Evolutionary conservation across 2,113 vertebrate genomes (phyloP), one percentile per base, ranked within the genome.

Genomic region (Semicossyphus pulcher): DNA sequence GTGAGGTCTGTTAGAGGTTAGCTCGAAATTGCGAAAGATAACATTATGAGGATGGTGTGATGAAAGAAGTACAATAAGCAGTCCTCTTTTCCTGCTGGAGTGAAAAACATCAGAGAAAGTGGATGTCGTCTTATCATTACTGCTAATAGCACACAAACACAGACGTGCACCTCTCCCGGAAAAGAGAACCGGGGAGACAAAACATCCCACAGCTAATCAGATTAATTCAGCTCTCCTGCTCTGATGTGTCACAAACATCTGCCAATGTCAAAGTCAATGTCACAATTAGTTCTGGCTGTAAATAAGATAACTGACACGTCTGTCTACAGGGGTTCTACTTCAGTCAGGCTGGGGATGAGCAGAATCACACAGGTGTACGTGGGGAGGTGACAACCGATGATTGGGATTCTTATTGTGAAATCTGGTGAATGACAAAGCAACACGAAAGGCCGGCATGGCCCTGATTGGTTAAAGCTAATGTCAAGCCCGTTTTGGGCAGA

Each of bases 151-250:
- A 41, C 21, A 20, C 10, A 52, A 10, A 72, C 34, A 39, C 14
- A 44, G 15, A n/a, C 60, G 26, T 31, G 25, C 25, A 7, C 11
- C 18, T 29, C 41, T 32, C 49, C 21, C 5, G 23, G n/a, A n/a
- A n/a, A 7, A 11, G 21, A 47, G 65, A 68, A 48, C 31, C 16
- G 42, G 18, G 23, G 16, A 26, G 10, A 36, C 39, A 25, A 51
- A 25, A 23, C 32, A 41, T 21, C n/a, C 6, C 12, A 29, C 21
- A 37, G 11, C 16, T 58, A 14, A 42, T 56, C 32, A 37, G 9
- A 52, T 71, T 23, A 60, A 31, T n/a, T 23, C 25, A 20, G 28
- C 20, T 52, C 21, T 36, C 23, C 37, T 52, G 8, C 47, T 72
- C 37, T n/a, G 21, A 31, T 36, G 23, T 48, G 28, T 34, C 39